phyloP scores from a whole-genome alignment of 2,113 vertebrate genomes.

The Actenoides lindsayi region DNA sequence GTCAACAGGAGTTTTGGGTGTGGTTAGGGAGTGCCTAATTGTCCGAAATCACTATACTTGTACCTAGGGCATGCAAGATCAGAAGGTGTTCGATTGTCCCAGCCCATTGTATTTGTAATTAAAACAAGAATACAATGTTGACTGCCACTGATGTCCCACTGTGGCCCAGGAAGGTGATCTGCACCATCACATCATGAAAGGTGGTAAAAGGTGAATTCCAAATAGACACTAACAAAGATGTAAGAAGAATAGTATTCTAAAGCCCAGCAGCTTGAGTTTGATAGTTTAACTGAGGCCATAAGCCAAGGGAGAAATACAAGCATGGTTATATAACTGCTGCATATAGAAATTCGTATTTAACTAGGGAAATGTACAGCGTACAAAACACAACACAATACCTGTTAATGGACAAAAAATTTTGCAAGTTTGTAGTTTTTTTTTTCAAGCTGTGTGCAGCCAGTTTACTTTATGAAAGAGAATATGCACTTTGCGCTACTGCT shows the following conservation, averaged over 20 bases:
- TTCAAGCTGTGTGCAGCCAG: not conserved
- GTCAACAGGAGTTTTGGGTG: not conserved
- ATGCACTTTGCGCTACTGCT: not conserved
- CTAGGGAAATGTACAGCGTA: not conserved
- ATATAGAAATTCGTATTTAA: not conserved
- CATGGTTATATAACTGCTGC: not conserved
- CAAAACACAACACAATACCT: not conserved
- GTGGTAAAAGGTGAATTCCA: not conserved
- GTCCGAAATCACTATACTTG: not conserved
- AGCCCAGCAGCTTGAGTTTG: not conserved
- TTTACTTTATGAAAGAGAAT: slow-evolving; percentile 4
- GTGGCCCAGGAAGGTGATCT: not conserved
- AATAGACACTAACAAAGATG: not conserved
- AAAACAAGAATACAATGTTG: not conserved
- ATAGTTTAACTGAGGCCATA: not conserved
- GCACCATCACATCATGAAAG: not conserved
- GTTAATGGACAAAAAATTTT: not conserved
- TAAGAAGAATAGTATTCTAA: not conserved
- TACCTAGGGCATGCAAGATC: not conserved
- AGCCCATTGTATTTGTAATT: not conserved
- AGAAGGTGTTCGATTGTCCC: not conserved
- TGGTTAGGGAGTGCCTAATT: not conserved
- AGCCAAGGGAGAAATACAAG: not conserved
- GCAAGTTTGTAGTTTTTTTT: not conserved
- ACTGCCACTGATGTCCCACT: not conserved